These are phyloP conservation scores for Agrilus planipennis DNA, from an alignment of 1,140 invertebrate genomes.

Conservation along the genomic window DNA sequence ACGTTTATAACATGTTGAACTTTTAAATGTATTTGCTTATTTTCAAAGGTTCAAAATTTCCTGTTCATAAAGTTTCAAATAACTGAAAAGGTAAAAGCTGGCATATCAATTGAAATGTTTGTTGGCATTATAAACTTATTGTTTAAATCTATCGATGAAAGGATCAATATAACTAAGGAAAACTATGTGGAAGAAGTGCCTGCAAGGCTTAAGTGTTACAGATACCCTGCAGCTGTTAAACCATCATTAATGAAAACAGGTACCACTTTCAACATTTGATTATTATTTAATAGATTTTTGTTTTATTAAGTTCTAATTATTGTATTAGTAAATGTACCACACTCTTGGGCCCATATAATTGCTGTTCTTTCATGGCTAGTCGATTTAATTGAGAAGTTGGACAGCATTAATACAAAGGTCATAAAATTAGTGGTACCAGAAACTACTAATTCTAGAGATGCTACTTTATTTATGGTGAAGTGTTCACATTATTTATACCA, in stretches of 20 bases:
- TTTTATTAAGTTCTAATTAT: not conserved
- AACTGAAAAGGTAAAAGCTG: not conserved
- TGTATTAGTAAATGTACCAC: conserved; percentile 4
- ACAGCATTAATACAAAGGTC: too few relatives aligned
- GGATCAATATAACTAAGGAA: conserved; percentile 1
- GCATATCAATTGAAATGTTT: conserved; percentile 1
- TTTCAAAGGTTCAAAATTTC: too few relatives aligned
- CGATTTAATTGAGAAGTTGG: not conserved
- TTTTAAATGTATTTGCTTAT: too few relatives aligned
- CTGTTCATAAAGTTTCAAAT: too few relatives aligned
- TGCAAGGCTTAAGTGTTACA: not conserved
- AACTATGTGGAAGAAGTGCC: conserved; percentile 4
- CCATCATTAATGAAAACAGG: conserved; percentile 4
- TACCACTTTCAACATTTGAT: too few relatives aligned
- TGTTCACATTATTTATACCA: too few relatives aligned
- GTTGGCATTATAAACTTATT: not conserved
- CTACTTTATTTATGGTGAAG: too few relatives aligned
- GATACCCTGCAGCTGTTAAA: not conserved
- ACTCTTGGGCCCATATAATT: conserved; percentile 1
- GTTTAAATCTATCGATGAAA: conserved; percentile 1
- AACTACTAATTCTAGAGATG: too few relatives aligned
- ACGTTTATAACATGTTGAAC: too few relatives aligned
- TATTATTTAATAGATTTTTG: too few relatives aligned
- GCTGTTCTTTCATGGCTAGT: conserved; percentile 2
- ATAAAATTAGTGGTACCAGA: too few relatives aligned